A percentile compares a stretch with the other conserved stretches of the same genome.
Conservation (phyloP, 2,797 vertebrate species). For the Phoeniculus purpureus region DNA sequence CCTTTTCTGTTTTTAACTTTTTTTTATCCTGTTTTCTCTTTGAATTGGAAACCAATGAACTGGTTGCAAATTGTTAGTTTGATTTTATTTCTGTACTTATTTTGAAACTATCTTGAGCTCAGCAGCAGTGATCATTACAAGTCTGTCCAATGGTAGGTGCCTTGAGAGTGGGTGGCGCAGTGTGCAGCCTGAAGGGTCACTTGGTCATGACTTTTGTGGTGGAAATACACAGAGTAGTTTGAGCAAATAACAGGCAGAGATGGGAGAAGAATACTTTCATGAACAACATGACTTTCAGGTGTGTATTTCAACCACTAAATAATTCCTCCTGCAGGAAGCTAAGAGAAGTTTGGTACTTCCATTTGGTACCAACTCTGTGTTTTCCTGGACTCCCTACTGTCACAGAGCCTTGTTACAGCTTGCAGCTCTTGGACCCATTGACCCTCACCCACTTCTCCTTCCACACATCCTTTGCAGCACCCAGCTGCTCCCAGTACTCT, state of each 20-base stretch:
- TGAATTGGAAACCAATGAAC: too few relatives aligned
- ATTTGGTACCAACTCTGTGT: background rate
- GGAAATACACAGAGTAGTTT: background rate
- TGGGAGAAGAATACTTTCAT: background rate
- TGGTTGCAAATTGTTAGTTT: too few relatives aligned
- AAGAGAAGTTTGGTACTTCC: background rate
- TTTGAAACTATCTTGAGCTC: background rate
- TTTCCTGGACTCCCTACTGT: background rate
- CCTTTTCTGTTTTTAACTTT: background rate
- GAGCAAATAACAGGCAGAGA: background rate
- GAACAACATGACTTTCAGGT: background rate
- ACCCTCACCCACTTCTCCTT: background rate
- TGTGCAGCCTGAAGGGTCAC: background rate
- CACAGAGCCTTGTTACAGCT: background rate
- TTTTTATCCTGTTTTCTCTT: too few relatives aligned
- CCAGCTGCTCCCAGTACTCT: background rate
- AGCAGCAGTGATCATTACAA: background rate
- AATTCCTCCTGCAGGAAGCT: background rate
- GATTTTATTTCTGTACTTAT: background rate
- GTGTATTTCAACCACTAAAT: background rate
- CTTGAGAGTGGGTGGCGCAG: background rate
- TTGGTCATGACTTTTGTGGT: background rate
- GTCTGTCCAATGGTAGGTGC: background rate
- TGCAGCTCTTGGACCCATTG: too few relatives aligned
- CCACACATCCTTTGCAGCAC: background rate